These are phyloP conservation scores for Ranitomeya imitator DNA, from an alignment of 2,113 vertebrate species.

Conservation along the genomic window DNA sequence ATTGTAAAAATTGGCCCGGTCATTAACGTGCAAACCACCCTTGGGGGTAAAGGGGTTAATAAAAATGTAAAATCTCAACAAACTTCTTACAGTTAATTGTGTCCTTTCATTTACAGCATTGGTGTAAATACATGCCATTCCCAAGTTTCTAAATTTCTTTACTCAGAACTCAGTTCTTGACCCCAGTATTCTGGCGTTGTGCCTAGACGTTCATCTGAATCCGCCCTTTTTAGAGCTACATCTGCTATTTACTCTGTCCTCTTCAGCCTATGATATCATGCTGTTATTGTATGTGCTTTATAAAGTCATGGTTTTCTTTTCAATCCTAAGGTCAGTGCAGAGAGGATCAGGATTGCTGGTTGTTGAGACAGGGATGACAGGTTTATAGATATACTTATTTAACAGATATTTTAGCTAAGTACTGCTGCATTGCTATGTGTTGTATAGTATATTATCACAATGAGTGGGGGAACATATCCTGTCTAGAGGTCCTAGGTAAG, in stretches of 20 bases:
- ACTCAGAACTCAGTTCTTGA: constrained; percentile 33
- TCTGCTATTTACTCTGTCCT: constrained; percentile 35
- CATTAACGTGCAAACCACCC: no score
- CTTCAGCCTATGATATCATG: constrained; percentile 17
- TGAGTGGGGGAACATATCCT: neutral
- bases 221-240: constrained; percentile 31
- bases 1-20: no score
- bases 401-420: neutral
- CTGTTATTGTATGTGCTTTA: constrained; percentile 28
- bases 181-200: constrained; percentile 23
- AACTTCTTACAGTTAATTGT: constrained; percentile 2
- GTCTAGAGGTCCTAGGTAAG: neutral
- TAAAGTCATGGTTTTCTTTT: constrained; percentile 13
- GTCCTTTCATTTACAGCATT: neutral
- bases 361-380: neutral
- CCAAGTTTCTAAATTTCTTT: constrained; percentile 25
- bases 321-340: constrained; percentile 5
- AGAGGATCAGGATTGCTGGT: neutral
- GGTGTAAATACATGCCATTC: constrained; percentile 16
- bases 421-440: neutral
- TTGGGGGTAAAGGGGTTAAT: no score
- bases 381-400: neutral
- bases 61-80: neutral
- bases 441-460: neutral
- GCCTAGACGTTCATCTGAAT: constrained; percentile 34